A percentile compares a stretch with the other conserved stretches of the same genome.
Conservation (phyloP, 2,888 invertebrate genomes). For the Drosophila paucipuncta region DNA sequence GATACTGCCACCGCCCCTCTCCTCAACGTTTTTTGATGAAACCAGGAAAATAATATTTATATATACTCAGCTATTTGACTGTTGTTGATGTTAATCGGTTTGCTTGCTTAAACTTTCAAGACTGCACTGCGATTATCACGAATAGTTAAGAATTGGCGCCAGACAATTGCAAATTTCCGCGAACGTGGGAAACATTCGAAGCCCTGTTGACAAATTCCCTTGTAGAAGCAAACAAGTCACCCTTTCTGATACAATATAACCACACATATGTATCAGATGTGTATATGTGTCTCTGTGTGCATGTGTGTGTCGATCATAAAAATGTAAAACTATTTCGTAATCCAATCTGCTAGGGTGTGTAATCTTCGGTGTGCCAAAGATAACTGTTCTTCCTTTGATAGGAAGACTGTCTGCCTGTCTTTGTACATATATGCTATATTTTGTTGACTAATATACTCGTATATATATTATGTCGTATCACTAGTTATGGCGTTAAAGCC, state of each 20-base stretch:
- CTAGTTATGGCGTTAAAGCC: conserved; percentile 9
- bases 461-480: conserved; percentile 10
- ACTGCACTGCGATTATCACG: conserved; percentile 47
- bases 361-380: not conserved
- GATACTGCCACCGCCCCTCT: not conserved
- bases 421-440: not conserved
- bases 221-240: not conserved
- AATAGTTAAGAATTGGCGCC: conserved; percentile 64
- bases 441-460: too few species aligned
- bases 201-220: not conserved
- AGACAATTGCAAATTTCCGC: conserved; percentile 41
- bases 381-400: not conserved
- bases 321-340: not conserved
- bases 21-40: too few species aligned
- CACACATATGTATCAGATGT: not conserved
- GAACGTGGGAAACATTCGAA: conserved; percentile 30
- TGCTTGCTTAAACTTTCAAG: conserved; percentile 28
- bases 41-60: not conserved
- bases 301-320: not conserved
- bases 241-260: not conserved
- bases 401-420: not conserved
- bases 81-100: conserved; percentile 31
- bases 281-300: too few species aligned
- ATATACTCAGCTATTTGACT: not conserved
- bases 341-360: not conserved